Percentiles rank a stretch among this genome's conserved stretches.
These are phyloP conservation scores for Drosophila tani DNA, from an alignment of 1,140 invertebrate species.

Conservation along the genomic window DNA sequence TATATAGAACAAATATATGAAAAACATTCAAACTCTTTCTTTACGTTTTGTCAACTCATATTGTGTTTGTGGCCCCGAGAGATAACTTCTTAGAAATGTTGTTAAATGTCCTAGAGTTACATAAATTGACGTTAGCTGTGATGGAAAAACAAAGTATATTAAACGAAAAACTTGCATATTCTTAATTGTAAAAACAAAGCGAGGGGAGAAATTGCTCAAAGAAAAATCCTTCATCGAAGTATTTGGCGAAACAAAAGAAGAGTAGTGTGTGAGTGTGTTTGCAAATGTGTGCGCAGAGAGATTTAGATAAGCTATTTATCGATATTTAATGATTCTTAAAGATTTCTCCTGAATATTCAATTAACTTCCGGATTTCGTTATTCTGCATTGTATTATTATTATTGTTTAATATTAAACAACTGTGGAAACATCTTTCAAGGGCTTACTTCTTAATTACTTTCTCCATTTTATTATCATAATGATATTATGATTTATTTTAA, in stretches of 20 bases:
- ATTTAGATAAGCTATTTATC: not conserved
- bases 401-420: not conserved
- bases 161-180: constrained; percentile 26
- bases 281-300: not conserved
- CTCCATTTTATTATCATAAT: no score
- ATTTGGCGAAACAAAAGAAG: not conserved
- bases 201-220: constrained; percentile 29
- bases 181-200: constrained; percentile 7
- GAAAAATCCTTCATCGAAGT: not conserved
- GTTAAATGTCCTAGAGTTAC: constrained; percentile 49
- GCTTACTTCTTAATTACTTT: no score
- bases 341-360: no score
- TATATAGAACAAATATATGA: constrained; percentile 5
- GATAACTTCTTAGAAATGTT: constrained; percentile 21
- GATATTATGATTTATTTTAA: no score
- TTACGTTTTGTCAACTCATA: constrained; percentile 9
- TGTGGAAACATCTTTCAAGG: not conserved
- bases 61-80: constrained; percentile 5
- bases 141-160: constrained; percentile 61
- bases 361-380: no score
- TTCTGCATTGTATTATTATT: not conserved
- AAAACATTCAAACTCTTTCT: constrained; percentile 9
- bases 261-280: constrained; percentile 8
- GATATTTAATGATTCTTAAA: not conserved
- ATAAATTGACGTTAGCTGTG: constrained; percentile 71